Evolutionary conservation across 2,113 vertebrate species (phyloP), one percentile per base, ranked within the genome.

Genomic region (Asarcornis scutulata): DNA sequence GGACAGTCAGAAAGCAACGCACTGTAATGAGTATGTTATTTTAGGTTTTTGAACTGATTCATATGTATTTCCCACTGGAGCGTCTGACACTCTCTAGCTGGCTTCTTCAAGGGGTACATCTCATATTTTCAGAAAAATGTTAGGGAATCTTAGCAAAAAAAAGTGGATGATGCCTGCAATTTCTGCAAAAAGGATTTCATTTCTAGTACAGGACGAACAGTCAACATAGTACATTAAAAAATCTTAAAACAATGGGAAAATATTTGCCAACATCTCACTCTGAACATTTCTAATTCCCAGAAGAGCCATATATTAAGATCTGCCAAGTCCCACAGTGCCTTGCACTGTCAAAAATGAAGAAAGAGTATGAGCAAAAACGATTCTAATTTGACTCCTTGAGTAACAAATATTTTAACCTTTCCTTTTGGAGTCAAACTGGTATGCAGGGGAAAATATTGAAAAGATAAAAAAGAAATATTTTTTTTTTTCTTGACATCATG

Each of bases 231-330:
- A 95, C 5, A 1, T 67, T 50, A 38, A 95, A 83, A 93, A 73
- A 71, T 36, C 86, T 90, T 89, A 84, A n/a, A 95, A 87, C 59
- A 82, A 91, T 94, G 52, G 80, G 90, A 76, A 94, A 95, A 64
- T 94, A 88, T 92, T 81, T 77, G 68, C 92, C 93, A 93, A 89
- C 67, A 60, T 90, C 83, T 76, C 50, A 85, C 69, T 95, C 88
- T 66, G 89, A 96, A 89, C 60, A 42, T 40, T 66, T 74, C 87
- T 26, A 80, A 3, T 92, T 98, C 97, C 95, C 95, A 63, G 42
- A 15, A 58, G 85, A 83, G 53, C 6, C 6, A 25, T 58, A 34
- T 34, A 31, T 64, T 86, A 53, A 79, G 26, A 78, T 29, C 71
- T 93, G 59, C 40, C 56, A 71, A 63, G 66, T 93, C 75, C 63